Conservation (phyloP, 2,113 vertebrate genomes). For the Hylia prasina region DNA sequence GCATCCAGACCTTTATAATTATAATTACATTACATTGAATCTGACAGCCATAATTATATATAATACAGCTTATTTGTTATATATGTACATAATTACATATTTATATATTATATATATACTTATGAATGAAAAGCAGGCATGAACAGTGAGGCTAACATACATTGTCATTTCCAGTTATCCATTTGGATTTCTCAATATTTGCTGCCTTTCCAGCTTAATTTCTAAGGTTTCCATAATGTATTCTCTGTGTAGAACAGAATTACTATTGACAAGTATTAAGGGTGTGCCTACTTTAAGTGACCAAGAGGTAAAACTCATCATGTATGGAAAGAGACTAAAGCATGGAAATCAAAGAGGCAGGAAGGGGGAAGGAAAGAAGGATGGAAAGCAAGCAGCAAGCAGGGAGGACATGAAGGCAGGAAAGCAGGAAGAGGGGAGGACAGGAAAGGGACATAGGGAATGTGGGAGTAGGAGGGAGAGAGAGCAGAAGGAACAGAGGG, state of each 20-base stretch:
- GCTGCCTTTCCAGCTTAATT: neutral
- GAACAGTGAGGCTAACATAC: neutral
- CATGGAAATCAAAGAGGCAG: neutral
- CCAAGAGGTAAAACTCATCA: neutral
- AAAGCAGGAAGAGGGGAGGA: neutral
- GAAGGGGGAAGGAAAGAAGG: neutral
- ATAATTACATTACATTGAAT: neutral
- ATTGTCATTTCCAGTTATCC: neutral
- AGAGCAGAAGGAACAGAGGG: neutral
- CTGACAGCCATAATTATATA: neutral
- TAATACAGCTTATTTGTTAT: neutral
- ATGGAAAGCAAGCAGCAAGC: neutral
- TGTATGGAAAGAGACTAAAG: neutral
- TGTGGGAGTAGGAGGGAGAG: fast-evolving
- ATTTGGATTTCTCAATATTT: neutral
- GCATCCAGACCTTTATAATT: neutral
- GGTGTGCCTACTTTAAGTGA: neutral
- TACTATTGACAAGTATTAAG: neutral
- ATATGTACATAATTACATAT: neutral
- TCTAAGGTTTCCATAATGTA: neutral
- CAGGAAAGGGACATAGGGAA: neutral
- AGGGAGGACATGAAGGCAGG: neutral
- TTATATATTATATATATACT: neutral
- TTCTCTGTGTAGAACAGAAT: neutral
- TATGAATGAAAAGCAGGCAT: neutral